Evolutionary conservation across 2,888 invertebrate species (phyloP).

Genomic region (Romanomermis culicivorax): DNA sequence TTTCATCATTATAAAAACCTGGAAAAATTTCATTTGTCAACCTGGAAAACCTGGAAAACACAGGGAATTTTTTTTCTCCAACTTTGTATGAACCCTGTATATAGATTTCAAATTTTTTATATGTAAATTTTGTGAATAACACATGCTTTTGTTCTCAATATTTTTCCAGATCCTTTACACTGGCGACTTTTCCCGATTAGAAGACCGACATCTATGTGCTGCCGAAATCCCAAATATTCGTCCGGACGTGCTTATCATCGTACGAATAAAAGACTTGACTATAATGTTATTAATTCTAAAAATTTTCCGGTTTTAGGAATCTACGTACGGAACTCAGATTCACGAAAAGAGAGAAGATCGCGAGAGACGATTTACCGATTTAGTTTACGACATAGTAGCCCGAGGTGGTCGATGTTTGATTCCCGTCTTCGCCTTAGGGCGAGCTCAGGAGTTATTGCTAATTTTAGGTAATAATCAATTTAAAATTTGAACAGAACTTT

Average conservation of each 20-base stretch:
- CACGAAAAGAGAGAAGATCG: slow-evolving; percentile 94
- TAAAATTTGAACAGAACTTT: background rate
- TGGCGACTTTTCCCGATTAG: slow-evolving; percentile 93
- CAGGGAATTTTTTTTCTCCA: too few species aligned
- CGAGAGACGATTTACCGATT: slow-evolving; percentile 69
- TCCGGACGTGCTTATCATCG: slow-evolving; percentile 87
- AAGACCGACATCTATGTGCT: slow-evolving; percentile 95
- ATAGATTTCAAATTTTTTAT: too few species aligned
- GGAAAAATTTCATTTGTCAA: too few species aligned
- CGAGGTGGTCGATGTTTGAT: slow-evolving; percentile 94
- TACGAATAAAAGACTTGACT: slow-evolving; percentile 30
- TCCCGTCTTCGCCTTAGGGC: slow-evolving; percentile 89
- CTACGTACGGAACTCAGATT: slow-evolving; percentile 95
- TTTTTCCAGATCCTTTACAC: slow-evolving; percentile 10
- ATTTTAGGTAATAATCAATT: slow-evolving; percentile 19
- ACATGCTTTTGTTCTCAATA: too few species aligned
- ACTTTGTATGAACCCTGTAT: too few species aligned
- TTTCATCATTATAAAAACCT: too few species aligned
- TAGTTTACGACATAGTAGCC: slow-evolving; percentile 83
- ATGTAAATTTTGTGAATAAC: too few species aligned
- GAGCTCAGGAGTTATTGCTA: slow-evolving; percentile 44
- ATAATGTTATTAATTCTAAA: background rate
- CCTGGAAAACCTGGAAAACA: too few species aligned
- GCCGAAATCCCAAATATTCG: slow-evolving; percentile 89
- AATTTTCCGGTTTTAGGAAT: slow-evolving; percentile 43